phyloP scores from a whole-genome alignment of 2,797 vertebrate genomes.

The Adrianichthys oophorus region DNA sequence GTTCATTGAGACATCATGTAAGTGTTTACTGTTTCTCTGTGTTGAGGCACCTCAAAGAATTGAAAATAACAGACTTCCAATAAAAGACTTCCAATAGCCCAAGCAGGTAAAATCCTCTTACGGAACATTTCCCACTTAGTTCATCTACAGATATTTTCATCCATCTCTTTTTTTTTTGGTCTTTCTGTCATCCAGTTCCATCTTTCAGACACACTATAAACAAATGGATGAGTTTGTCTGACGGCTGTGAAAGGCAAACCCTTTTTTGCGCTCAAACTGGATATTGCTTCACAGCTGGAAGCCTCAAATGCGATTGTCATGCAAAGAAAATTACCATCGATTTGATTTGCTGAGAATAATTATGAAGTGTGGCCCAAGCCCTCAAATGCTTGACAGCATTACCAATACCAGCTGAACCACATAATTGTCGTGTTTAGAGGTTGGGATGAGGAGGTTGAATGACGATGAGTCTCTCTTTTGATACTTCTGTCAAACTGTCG shows the following conservation, averaged over 20 bases:
- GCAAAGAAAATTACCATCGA: conserved; percentile 64
- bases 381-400: conserved; percentile 53
- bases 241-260: conserved; percentile 42
- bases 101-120: too few species aligned
- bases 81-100: too few species aligned
- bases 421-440: conserved; percentile 59
- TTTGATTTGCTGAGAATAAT: conserved; percentile 78
- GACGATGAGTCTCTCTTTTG: conserved; percentile 41
- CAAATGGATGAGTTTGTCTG: conserved; percentile 39
- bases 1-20: too few species aligned
- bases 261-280: conserved; percentile 34
- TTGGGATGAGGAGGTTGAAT: conserved; percentile 22
- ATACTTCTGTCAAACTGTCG: conserved; percentile 51
- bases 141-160: too few species aligned
- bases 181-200: conserved; percentile 8
- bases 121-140: too few species aligned
- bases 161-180: not conserved
- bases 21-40: too few species aligned
- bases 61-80: too few species aligned
- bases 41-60: too few species aligned
- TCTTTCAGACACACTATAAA: conserved; percentile 21
- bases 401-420: conserved; percentile 40
- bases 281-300: conserved; percentile 43
- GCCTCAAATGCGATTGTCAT: conserved; percentile 55
- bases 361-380: conserved; percentile 65